These are phyloP conservation scores for Tupaia chinensis DNA, from an alignment of 2,113 vertebrate species.

Conservation along the genomic window DNA sequence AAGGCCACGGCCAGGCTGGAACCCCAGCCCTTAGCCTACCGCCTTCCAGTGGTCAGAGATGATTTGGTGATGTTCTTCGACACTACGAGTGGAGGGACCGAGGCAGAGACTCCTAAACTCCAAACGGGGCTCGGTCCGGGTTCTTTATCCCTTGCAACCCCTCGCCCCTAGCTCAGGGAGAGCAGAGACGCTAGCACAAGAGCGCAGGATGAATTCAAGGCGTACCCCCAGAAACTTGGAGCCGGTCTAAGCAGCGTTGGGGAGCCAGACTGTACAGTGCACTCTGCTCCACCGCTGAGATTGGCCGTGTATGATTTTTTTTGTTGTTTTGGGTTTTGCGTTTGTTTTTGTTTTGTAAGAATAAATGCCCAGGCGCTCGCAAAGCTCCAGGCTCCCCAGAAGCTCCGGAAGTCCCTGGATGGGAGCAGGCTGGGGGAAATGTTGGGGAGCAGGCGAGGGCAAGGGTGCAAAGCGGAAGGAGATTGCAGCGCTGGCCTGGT, in stretches of 20 bases:
- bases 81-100: background rate
- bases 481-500: slow-evolving; percentile 77
- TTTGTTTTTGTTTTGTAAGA: slow-evolving; percentile 69
- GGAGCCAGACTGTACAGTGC: background rate
- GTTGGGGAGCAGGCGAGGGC: slow-evolving; percentile 75
- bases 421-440: slow-evolving; percentile 78
- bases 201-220: slow-evolving; percentile 23
- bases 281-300: slow-evolving; percentile 13
- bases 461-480: slow-evolving; percentile 83
- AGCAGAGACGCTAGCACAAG: background rate
- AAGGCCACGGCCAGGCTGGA: background rate
- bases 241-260: slow-evolving; percentile 16
- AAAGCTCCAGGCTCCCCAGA: slow-evolving; percentile 83
- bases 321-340: background rate
- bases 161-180: background rate
- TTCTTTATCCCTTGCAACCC: slow-evolving; percentile 61
- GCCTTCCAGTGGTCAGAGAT: slow-evolving; percentile 32
- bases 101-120: background rate
- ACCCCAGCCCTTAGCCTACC: slow-evolving; percentile 5
- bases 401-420: slow-evolving; percentile 81
- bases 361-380: slow-evolving; percentile 82
- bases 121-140: background rate
- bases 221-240: background rate
- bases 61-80: slow-evolving; percentile 49
- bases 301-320: background rate